Evolutionary conservation across 2,797 vertebrate species (phyloP).

Genomic region (Sparidentex hasta): DNA sequence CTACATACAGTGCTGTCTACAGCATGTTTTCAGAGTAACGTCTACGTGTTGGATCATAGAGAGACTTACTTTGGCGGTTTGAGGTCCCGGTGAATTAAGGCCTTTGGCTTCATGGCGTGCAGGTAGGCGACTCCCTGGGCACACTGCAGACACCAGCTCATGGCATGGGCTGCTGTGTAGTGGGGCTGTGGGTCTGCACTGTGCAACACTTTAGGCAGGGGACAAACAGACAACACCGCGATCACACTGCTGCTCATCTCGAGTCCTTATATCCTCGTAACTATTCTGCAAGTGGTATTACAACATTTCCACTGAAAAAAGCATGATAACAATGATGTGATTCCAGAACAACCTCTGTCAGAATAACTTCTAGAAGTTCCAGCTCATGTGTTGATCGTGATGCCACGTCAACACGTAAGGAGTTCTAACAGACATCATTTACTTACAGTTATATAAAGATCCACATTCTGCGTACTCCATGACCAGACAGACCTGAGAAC

Average conservation of each 20-base stretch:
- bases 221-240: neutral
- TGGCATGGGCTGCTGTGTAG: conserved; percentile 95
- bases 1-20: too few relatives aligned
- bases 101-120: conserved; percentile 98
- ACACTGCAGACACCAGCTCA: conserved; percentile 99
- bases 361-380: neutral
- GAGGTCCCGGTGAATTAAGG: conserved; percentile 96
- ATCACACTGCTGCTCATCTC: neutral
- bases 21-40: too few relatives aligned
- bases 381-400: neutral
- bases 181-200: conserved; percentile 93
- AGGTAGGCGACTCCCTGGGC: conserved; percentile 96
- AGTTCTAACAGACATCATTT: neutral
- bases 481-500: conserved; percentile 93
- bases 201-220: conserved; percentile 88
- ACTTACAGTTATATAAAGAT: conserved; percentile 96
- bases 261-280: neutral
- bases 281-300: neutral
- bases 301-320: too few relatives aligned
- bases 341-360: neutral
- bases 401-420: neutral
- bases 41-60: neutral
- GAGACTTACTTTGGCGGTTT: conserved; percentile 95
- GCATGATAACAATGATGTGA: neutral
- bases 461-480: conserved; percentile 99